Percentiles rank a stretch among this genome's conserved stretches.
phyloP scores from a whole-genome alignment of 2,888 invertebrate genomes.

The Cryptophagus acutangulus region DNA sequence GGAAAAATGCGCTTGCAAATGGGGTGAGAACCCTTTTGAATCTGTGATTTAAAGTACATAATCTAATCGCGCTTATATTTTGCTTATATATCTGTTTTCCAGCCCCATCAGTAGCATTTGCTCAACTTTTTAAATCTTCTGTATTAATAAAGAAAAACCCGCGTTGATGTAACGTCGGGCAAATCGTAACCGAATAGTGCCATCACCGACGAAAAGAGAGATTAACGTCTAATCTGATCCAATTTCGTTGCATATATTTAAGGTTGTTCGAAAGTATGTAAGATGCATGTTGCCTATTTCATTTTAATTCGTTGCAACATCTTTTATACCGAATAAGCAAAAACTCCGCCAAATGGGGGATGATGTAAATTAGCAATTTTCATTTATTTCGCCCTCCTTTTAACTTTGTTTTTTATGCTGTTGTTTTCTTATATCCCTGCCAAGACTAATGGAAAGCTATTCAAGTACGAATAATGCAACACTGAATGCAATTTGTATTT shows the following conservation, averaged over 20 bases:
- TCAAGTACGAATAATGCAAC: slow-evolving; percentile 43
- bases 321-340: slow-evolving; percentile 5
- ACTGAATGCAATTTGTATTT: slow-evolving; percentile 43
- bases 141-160: slow-evolving; percentile 17
- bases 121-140: slow-evolving; percentile 6
- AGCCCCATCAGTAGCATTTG: slow-evolving; percentile 1
- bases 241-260: slow-evolving; percentile 38
- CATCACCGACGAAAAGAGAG: too few species aligned
- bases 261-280: slow-evolving; percentile 22
- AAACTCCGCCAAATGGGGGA: slow-evolving; percentile 30
- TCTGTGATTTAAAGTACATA: slow-evolving; percentile 40
- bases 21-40: slow-evolving; percentile 29
- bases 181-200: slow-evolving; percentile 43
- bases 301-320: slow-evolving; percentile 1
- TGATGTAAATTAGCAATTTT: slow-evolving; percentile 48
- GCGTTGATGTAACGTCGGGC: slow-evolving; percentile 11
- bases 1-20: neutral
- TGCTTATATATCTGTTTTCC: slow-evolving; percentile 24
- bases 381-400: slow-evolving; percentile 45
- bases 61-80: slow-evolving; percentile 40
- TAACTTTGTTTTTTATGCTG: slow-evolving; percentile 37
- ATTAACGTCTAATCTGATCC: slow-evolving; percentile 41
- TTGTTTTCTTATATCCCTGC: slow-evolving; percentile 33
- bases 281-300: slow-evolving; percentile 4
- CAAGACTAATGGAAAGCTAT: slow-evolving; percentile 43